These are phyloP conservation scores for Bacillus rossius DNA, from an alignment of 1,140 invertebrate species.

Conservation along the genomic window DNA sequence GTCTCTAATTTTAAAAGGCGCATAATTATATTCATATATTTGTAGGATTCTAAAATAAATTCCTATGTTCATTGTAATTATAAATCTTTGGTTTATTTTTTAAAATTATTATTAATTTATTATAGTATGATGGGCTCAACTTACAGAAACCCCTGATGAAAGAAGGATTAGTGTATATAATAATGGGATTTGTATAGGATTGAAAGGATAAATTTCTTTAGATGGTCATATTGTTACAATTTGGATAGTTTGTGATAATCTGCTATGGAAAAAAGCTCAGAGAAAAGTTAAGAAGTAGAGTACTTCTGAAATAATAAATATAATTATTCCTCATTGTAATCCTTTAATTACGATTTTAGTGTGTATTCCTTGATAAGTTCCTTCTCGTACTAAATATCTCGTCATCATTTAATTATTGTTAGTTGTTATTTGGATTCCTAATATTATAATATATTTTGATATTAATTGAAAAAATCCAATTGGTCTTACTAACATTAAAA, in stretches of 20 bases:
- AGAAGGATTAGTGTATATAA: constrained; percentile 56
- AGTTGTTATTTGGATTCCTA: too few species aligned
- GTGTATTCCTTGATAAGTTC: constrained; percentile 35
- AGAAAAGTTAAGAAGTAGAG: constrained; percentile 58
- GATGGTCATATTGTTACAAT: constrained; percentile 54
- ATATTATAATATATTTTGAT: too few species aligned
- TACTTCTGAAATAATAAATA: constrained; percentile 59
- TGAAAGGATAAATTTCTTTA: constrained; percentile 50
- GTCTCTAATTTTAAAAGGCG: constrained; percentile 51
- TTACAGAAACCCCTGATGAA: constrained; percentile 49
- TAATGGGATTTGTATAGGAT: constrained; percentile 54
- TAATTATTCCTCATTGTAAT: constrained; percentile 52
- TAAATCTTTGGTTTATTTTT: constrained; percentile 41
- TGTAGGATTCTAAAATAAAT: constrained; percentile 45
- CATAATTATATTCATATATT: constrained; percentile 41
- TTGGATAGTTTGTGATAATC: constrained; percentile 52
- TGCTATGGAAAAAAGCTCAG: constrained; percentile 59
- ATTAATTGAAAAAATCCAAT: too few species aligned
- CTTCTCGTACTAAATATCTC: too few species aligned
- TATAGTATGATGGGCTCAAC: constrained; percentile 51
- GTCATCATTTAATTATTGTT: too few species aligned
- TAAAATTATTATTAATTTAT: constrained; percentile 46
- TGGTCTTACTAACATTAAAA: too few species aligned
- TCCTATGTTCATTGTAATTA: constrained; percentile 49
- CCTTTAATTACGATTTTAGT: constrained; percentile 42